Conservation (phyloP, 35 echinoderm and acorn worm species). For the Diadema setosum region DNA sequence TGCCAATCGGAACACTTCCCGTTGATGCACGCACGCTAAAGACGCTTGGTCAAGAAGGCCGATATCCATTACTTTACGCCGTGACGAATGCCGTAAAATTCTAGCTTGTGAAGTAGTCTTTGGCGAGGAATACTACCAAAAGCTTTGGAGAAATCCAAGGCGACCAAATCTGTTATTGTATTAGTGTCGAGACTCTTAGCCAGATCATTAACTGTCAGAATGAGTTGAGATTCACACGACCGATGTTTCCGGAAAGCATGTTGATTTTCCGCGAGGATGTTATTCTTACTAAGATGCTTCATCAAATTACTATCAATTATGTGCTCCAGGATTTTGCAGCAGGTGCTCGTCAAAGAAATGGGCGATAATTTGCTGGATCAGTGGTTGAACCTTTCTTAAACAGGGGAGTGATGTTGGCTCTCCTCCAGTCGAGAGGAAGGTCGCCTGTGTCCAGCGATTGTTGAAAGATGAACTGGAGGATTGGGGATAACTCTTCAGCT, state of each 20-base stretch:
- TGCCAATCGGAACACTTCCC: neutral
- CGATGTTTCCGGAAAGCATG: neutral
- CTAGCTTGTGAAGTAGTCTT: neutral
- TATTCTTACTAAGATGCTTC: neutral
- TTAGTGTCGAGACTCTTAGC: neutral
- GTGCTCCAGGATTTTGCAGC: neutral
- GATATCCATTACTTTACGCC: neutral
- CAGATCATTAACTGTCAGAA: slow-evolving; percentile 15
- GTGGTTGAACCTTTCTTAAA: neutral
- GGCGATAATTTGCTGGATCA: neutral
- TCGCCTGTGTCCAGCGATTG: no score
- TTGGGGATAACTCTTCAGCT: no score
- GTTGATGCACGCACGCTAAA: neutral
- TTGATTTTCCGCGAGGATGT: neutral
- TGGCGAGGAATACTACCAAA: neutral
- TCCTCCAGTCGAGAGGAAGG: neutral
- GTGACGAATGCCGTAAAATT: neutral
- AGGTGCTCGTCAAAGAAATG: neutral
- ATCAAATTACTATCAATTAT: neutral
- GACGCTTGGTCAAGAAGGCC: neutral
- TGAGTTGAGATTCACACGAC: slow-evolving; percentile 30
- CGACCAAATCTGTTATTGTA: neutral
- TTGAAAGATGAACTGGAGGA: no score
- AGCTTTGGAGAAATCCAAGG: neutral
- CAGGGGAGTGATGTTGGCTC: neutral